Percentiles rank a stretch among this genome's conserved stretches.
Conservation (phyloP, 2,113 vertebrate genomes). For the Arvicanthis niloticus region DNA sequence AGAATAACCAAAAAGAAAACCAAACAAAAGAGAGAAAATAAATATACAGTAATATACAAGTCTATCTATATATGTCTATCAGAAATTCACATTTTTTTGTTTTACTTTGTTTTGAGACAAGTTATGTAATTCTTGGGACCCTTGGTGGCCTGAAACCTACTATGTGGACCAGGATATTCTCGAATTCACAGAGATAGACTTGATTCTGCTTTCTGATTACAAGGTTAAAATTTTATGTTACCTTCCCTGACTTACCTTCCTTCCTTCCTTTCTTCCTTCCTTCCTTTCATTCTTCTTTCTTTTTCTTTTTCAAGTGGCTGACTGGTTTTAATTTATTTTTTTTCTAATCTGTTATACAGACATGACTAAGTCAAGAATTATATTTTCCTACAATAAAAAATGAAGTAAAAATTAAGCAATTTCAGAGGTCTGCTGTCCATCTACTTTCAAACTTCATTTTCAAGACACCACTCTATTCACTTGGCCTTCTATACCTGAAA, state of each 20-base stretch:
- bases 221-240: background rate
- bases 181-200: background rate
- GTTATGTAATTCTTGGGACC: background rate
- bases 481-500: too few relatives aligned
- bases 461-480: too few relatives aligned
- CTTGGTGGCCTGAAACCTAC: background rate
- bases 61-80: too few relatives aligned
- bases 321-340: too few relatives aligned
- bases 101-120: background rate
- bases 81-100: background rate
- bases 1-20: background rate
- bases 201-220: background rate
- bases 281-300: background rate
- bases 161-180: background rate
- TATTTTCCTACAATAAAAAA: background rate
- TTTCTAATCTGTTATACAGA: background rate
- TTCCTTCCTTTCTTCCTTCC: too few relatives aligned
- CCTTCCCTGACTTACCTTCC: background rate
- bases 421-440: background rate
- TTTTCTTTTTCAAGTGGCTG: background rate
- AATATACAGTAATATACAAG: background rate
- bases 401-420: background rate
- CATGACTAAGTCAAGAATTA: background rate
- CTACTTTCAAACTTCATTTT: too few relatives aligned
- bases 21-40: background rate